These are phyloP conservation scores for Molorchus minor DNA, from an alignment of 2,888 invertebrate species.

Conservation along the genomic window DNA sequence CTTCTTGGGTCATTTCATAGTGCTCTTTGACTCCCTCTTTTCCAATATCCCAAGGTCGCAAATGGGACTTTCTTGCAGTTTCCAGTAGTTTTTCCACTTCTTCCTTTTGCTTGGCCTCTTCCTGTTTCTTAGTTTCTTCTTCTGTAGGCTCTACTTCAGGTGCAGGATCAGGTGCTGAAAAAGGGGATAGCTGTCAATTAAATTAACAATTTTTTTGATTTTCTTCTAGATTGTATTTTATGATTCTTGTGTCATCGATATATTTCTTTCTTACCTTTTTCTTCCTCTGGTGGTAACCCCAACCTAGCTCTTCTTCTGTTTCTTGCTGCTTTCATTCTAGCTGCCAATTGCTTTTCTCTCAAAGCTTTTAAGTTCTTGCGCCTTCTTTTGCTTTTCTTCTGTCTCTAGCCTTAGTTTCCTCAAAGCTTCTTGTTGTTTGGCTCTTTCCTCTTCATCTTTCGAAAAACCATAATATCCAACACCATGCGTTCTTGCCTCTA, in stretches of 20 bases:
- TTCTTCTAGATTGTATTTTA: no score
- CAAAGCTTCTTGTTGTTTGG: slow-evolving; percentile 82
- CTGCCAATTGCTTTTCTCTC: slow-evolving; percentile 74
- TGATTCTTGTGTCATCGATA: no score
- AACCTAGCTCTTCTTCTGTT: slow-evolving; percentile 77
- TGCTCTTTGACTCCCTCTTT: slow-evolving; percentile 70
- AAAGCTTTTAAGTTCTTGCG: slow-evolving; percentile 69
- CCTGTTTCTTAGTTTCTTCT: slow-evolving; percentile 40
- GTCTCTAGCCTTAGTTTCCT: slow-evolving; percentile 77
- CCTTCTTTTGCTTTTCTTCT: slow-evolving; percentile 71
- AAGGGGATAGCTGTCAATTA: no score
- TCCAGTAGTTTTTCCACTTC: slow-evolving; percentile 65
- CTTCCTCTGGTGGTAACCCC: slow-evolving; percentile 75
- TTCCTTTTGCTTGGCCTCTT: slow-evolving; percentile 55
- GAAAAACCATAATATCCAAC: slow-evolving; percentile 93
- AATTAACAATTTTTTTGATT: no score
- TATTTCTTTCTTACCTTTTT: slow-evolving; percentile 61
- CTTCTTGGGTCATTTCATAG: slow-evolving; percentile 75
- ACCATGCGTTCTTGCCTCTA: slow-evolving; percentile 92
- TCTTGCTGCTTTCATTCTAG: slow-evolving; percentile 76
- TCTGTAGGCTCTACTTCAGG: slow-evolving; percentile 37
- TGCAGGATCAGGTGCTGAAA: slow-evolving; percentile 40
- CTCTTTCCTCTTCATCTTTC: slow-evolving; percentile 81
- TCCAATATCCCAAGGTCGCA: slow-evolving; percentile 79
- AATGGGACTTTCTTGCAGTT: slow-evolving; percentile 65